These are phyloP conservation scores for Mantis religiosa DNA, from an alignment of 2,888 invertebrate species.

Conservation along the genomic window DNA sequence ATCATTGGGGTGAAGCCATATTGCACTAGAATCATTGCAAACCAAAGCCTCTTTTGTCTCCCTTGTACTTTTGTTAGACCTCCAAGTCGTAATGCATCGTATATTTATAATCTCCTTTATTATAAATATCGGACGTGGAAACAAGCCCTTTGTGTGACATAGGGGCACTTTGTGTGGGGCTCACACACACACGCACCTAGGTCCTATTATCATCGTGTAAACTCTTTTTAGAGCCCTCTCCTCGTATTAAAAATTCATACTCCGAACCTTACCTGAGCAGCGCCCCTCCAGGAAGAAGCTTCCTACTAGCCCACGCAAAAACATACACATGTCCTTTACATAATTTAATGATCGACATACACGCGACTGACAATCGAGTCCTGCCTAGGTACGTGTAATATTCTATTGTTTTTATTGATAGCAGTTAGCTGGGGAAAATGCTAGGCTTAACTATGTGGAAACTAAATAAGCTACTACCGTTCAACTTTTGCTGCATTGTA, in stretches of 20 bases:
- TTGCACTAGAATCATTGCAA: neutral
- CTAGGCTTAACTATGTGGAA: too few relatives aligned
- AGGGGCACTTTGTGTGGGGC: neutral
- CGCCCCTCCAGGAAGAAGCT: neutral
- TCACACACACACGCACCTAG: neutral
- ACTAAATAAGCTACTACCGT: too few relatives aligned
- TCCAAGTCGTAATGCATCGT: conserved; percentile 8
- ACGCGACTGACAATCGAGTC: neutral
- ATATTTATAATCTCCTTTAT: conserved; percentile 14
- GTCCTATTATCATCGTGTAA: conserved; percentile 15
- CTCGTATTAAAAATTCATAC: conserved; percentile 16
- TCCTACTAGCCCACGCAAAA: neutral
- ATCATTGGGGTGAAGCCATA: neutral
- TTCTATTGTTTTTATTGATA: too few relatives aligned
- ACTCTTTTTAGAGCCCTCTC: conserved; percentile 2
- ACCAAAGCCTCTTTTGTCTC: neutral
- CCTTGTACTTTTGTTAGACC: neutral
- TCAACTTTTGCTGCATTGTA: too few relatives aligned
- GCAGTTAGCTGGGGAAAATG: too few relatives aligned
- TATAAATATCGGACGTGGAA: neutral
- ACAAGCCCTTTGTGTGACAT: neutral
- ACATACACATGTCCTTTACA: neutral
- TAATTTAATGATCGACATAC: neutral
- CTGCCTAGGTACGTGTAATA: too few relatives aligned
- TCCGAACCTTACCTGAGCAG: neutral